Evolutionary conservation across 2,888 invertebrate species (phyloP).

Genomic region (Caenorhabditis wallacei): DNA sequence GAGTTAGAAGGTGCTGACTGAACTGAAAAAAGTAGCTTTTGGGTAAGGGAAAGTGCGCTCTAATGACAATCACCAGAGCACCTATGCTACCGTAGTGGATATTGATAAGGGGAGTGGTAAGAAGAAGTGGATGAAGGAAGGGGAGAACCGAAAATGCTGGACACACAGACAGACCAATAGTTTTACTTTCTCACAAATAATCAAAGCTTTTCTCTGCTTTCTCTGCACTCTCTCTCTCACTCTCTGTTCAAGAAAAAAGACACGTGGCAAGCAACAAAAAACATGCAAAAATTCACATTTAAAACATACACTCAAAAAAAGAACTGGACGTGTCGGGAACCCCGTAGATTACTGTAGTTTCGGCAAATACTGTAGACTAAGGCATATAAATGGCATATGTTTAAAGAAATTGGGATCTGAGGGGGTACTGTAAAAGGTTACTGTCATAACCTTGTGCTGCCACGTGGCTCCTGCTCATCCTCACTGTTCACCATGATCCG

Average conservation of each 20-base stretch:
- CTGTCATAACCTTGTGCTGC: constrained; percentile 19
- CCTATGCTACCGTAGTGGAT: not conserved
- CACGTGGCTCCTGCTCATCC: constrained; percentile 17
- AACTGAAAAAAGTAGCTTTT: not conserved
- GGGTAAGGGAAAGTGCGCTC: not conserved
- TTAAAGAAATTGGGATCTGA: not conserved
- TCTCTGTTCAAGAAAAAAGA: too few relatives aligned
- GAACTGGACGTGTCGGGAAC: too few relatives aligned
- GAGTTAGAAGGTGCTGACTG: constrained; percentile 5
- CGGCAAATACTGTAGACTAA: not conserved
- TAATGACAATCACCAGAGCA: constrained; percentile 10
- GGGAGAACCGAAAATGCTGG: not conserved
- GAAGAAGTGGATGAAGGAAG: not conserved
- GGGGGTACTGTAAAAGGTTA: constrained; percentile 6
- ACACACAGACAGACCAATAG: constrained; percentile 20
- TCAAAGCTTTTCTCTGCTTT: too few relatives aligned
- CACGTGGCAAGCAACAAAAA: too few relatives aligned
- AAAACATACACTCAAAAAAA: too few relatives aligned
- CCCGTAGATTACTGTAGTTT: not conserved
- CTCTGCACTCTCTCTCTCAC: too few relatives aligned
- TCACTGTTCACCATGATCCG: constrained; percentile 56
- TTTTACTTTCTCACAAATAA: too few relatives aligned
- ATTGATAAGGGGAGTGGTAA: too few relatives aligned
- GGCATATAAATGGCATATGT: not conserved
- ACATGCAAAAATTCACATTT: too few relatives aligned